Evolutionary conservation across 2,113 vertebrate genomes (phyloP).

Genomic region (Xyrauchen texanus): DNA sequence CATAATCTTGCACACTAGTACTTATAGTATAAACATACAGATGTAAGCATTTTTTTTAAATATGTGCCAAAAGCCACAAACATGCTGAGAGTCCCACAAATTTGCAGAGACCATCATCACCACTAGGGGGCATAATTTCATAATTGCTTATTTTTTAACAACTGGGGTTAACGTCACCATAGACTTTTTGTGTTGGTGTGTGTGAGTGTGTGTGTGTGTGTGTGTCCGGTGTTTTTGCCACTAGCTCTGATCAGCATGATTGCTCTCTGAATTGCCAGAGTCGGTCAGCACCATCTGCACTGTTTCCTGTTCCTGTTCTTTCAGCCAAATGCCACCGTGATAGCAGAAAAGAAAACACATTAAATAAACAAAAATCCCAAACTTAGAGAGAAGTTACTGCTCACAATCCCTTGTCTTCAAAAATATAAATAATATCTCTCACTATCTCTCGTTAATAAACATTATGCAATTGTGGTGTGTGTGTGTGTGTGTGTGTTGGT

Average conservation of each 20-base stretch:
- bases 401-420: not conserved
- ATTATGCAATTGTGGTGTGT: not conserved
- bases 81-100: not conserved
- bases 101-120: not conserved
- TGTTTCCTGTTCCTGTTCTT: constrained; percentile 41
- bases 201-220: constrained; percentile 15
- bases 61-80: not conserved
- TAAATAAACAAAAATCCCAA: constrained; percentile 15
- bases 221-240: constrained; percentile 38
- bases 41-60: not conserved
- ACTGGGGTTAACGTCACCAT: constrained; percentile 9
- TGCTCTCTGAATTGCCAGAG: constrained; percentile 38
- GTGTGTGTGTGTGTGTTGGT: not conserved
- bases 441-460: not conserved
- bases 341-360: constrained; percentile 23
- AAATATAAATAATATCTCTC: too few species aligned
- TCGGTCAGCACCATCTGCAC: constrained; percentile 55
- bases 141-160: constrained; percentile 8
- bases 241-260: constrained; percentile 51
- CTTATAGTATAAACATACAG: too few species aligned
- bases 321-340: constrained; percentile 26
- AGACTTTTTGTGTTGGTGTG: constrained; percentile 4
- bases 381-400: not conserved
- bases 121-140: constrained; percentile 35
- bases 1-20: too few species aligned